Conservation (phyloP, 2,113 vertebrate genomes). For the Mus spicilegus region DNA sequence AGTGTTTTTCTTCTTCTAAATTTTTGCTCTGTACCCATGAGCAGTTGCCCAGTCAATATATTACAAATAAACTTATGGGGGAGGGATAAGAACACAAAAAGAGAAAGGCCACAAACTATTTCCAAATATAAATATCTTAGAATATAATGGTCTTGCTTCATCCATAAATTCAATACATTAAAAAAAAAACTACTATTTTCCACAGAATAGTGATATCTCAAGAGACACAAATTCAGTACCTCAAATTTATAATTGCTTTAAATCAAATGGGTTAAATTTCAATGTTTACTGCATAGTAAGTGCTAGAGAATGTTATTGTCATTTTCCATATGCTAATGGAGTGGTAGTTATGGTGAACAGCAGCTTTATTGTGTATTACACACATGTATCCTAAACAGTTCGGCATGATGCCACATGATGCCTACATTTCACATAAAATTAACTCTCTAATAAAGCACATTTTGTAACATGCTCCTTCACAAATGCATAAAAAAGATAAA, state of each 20-base stretch:
- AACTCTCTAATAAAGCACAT: background rate
- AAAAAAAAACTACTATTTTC: background rate
- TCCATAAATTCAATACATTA: constrained; percentile 48
- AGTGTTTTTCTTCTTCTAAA: background rate
- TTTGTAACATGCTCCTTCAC: background rate
- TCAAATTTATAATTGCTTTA: background rate
- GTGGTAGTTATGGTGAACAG: background rate
- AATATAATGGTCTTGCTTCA: background rate
- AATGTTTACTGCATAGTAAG: background rate
- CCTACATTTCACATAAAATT: background rate
- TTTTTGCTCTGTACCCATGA: background rate
- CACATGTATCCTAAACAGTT: background rate
- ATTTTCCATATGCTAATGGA: background rate
- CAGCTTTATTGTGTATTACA: constrained; percentile 20
- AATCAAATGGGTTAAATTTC: background rate
- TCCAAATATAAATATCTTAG: background rate
- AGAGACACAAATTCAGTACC: background rate
- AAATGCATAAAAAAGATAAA: background rate
- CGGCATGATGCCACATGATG: background rate
- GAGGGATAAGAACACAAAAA: background rate
- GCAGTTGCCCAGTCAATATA: background rate
- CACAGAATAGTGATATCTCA: background rate
- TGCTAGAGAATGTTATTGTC: background rate
- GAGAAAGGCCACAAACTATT: background rate
- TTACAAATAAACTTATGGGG: background rate